These are phyloP conservation scores for Phylloscopus trochilus DNA, from an alignment of 2,113 vertebrate genomes.

Conservation along the genomic window DNA sequence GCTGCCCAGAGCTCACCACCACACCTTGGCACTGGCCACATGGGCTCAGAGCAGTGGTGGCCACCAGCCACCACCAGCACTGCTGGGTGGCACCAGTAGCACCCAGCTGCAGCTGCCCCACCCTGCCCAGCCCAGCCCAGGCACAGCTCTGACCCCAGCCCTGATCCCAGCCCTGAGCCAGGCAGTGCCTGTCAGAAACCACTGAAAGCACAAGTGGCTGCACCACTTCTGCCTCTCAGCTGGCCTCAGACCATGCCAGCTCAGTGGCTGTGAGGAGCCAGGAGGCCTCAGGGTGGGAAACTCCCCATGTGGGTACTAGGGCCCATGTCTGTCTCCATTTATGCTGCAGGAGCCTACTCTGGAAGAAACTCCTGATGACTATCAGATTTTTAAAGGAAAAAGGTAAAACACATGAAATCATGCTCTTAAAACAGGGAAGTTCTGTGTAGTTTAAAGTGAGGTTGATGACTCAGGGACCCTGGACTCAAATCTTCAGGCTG, in stretches of 20 bases:
- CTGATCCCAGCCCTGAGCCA: accelerated
- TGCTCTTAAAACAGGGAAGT: not conserved
- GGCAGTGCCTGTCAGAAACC: not conserved
- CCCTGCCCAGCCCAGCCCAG: not conserved
- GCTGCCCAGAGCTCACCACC: not conserved
- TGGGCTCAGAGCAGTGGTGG: not conserved
- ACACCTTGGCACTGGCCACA: not conserved
- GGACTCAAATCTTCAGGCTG: not conserved
- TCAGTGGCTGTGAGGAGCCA: not conserved
- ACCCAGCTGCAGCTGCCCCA: not conserved
- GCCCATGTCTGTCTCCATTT: accelerated
- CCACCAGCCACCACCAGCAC: not conserved
- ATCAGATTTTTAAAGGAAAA: not conserved
- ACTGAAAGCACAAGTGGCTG: not conserved
- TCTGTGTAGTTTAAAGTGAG: not conserved
- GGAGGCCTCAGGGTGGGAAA: not conserved
- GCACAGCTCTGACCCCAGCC: not conserved
- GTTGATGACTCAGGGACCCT: not conserved
- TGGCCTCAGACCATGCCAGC: not conserved
- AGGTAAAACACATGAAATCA: not conserved
- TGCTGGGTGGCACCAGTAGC: not conserved
- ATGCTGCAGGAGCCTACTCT: accelerated
- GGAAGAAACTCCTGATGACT: not conserved
- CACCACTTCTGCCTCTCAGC: not conserved
- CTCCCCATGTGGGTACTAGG: accelerated